Evolutionary conservation across 2,113 vertebrate species (phyloP), one percentile per base, ranked within the genome.

Genomic region (Pyxicephalus adspersus): DNA sequence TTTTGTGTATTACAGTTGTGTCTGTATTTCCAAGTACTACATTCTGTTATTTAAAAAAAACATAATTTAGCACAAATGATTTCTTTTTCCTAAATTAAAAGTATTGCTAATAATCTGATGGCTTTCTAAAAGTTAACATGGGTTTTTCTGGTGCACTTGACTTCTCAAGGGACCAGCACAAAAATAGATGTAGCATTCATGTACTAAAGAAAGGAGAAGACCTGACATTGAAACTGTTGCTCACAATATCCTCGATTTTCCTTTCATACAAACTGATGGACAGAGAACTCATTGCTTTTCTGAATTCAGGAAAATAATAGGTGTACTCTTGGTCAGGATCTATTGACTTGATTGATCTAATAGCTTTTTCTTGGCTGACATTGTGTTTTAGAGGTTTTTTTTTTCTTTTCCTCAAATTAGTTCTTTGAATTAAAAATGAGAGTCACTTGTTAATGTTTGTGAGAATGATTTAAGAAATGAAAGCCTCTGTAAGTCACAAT

Each of bases 191-290:
- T 74, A 29, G 64, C 61, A 65, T 64, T 81, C 61, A 72, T 73
- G 31, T 64, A 28, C 17, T 34, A 80, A 3, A 63, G 45, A 81
- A 57, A 64, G 28, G 38, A 58, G 70, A 74, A 81, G 68, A 45
- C 61, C 61, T 57, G 51, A 38, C 60, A 58, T 58, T 81, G 45
- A 78, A 78, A 78, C 57, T 50, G n/a, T 20, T 45, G 45, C 31
- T 8, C 18, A 29, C 75, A 65, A 50, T 17, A 18, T 34, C 54
- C 28, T 55, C 7, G 18, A 52, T 38, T 78, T 31, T 66, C 29
- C 52, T 78, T 78, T 67, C 52, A 57, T 58, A 57, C 65, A 67
- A 78, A 67, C 58, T 78, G 76, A 78, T 78, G 67, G 29, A 61
- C 72, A 60, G n/a, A 34, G 55, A 22, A 60, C 19, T 34, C 64